Evolutionary conservation across 2,113 vertebrate species (phyloP), one percentile per base, ranked within the genome.

Genomic region (Mormoops blainvillei): DNA sequence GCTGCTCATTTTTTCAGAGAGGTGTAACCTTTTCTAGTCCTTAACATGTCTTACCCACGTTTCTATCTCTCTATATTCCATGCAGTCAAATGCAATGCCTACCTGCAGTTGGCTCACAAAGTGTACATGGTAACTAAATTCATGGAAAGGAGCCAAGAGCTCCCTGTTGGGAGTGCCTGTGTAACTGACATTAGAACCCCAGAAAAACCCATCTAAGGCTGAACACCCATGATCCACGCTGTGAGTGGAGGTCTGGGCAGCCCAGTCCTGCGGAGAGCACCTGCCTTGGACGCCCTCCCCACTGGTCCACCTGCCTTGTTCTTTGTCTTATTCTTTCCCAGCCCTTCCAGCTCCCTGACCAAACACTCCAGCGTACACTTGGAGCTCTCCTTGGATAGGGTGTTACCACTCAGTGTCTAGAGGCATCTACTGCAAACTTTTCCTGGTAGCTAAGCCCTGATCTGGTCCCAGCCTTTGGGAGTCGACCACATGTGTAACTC

Each of bases 21-120:
- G 7, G 1, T 43, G 4, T 54, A 67, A 43, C 5, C 41, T 26
- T 50, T 38, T 56, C 8, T 1, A 0, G 15, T 43, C 45, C 16
- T 63, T 24, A 28, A 38, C 28, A 22, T 1, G 0, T 4, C 33
- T 85, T 61, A 3, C 1, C 24, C 38, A 14, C 1, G 2, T n/a
- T n/a, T n/a, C n/a, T n/a, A n/a, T 36, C 15, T 24, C 10, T 80
- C 20, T 67, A 0, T 58, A 5, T 41, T 31, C 38, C 45, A 5
- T 3, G 56, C 45, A 36, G 38, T 41, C 74, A 45, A 48, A 28
- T 26, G 3, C 38, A 38, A 14, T 2, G 36, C 19, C 67, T 4
- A 9, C 50, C n/a, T 20, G 22, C 1, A 58, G n/a, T 20, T 4
- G 8, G 12, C 45, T 56, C 73, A n/a, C 4, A 28, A 15, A 4